A percentile compares a stretch with the other conserved stretches of the same genome.
Evolutionary conservation across 2,888 invertebrate genomes (phyloP).

Genomic region (Hedya salicella): DNA sequence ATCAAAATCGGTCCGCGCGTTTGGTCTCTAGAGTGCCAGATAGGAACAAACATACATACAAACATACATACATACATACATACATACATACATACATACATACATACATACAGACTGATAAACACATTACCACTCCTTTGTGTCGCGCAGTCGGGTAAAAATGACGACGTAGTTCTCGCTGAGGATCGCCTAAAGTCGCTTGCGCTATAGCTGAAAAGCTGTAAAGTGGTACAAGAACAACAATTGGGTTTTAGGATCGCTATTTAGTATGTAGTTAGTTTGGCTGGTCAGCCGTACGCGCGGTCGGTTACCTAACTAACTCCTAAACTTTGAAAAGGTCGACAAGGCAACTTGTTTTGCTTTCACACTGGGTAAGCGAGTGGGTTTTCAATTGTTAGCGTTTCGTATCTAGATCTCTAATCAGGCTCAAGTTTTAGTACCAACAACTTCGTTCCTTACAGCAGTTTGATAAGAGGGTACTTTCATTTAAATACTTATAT

Average conservation of each 20-base stretch:
- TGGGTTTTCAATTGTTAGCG: constrained; percentile 20
- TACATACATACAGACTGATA: too few species aligned
- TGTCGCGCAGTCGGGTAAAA: too few species aligned
- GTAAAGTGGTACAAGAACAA: constrained; percentile 35
- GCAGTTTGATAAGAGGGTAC: too few species aligned
- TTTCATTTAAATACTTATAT: too few species aligned
- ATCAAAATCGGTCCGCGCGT: too few species aligned
- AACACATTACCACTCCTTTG: too few species aligned
- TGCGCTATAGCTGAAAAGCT: neutral
- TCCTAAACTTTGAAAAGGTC: constrained; percentile 39
- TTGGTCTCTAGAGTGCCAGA: too few species aligned
- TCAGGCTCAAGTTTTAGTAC: neutral
- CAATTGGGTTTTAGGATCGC: constrained; percentile 39
- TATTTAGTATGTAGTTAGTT: constrained; percentile 41
- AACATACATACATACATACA: too few species aligned
- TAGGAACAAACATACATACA: too few species aligned
- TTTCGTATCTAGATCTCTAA: neutral
- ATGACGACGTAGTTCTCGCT: too few species aligned
- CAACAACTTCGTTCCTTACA: too few species aligned
- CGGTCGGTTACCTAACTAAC: constrained; percentile 39
- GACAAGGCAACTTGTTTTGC: constrained; percentile 34
- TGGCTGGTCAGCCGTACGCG: constrained; percentile 14
- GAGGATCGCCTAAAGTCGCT: neutral
- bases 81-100: too few species aligned
- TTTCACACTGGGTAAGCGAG: constrained; percentile 21